These are phyloP conservation scores for Latrodectus hesperus DNA, from an alignment of 2,888 invertebrate genomes.

Conservation along the genomic window DNA sequence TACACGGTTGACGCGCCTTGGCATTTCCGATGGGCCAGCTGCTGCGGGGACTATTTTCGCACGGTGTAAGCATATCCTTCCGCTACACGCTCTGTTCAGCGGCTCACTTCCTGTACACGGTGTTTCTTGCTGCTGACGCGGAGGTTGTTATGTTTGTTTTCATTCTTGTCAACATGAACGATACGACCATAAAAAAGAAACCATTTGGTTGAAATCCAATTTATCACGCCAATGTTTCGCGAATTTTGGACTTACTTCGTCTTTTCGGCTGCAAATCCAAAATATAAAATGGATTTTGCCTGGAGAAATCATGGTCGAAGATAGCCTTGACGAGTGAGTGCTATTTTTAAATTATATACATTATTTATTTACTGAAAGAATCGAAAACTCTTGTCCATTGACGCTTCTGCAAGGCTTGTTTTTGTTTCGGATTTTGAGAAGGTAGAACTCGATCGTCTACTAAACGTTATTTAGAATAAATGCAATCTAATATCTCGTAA, in stretches of 20 bases:
- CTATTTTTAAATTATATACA: not conserved
- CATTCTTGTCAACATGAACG: not conserved
- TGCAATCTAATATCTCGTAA: too few species aligned
- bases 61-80: conserved; percentile 40
- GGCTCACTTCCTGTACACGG: conserved; percentile 46
- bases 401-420: conserved; percentile 38
- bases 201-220: not conserved
- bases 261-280: conserved; percentile 23
- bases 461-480: too few species aligned
- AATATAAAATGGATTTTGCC: conserved; percentile 32
- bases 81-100: conserved; percentile 25
- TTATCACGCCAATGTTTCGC: not conserved
- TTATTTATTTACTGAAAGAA: conserved; percentile 13
- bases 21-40: conserved; percentile 20
- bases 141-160: conserved; percentile 33
- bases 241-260: conserved; percentile 11
- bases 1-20: not conserved
- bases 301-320: conserved; percentile 49
- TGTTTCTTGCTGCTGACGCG: conserved; percentile 23
- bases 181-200: not conserved
- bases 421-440: not conserved
- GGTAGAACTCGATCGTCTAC: too few species aligned
- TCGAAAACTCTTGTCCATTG: conserved; percentile 16
- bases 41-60: conserved; percentile 42
- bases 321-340: conserved; percentile 55